Evolutionary conservation across 2,888 invertebrate species (phyloP), one percentile per base, ranked within the genome.

Genomic region (Orthonychiurus folsomi): DNA sequence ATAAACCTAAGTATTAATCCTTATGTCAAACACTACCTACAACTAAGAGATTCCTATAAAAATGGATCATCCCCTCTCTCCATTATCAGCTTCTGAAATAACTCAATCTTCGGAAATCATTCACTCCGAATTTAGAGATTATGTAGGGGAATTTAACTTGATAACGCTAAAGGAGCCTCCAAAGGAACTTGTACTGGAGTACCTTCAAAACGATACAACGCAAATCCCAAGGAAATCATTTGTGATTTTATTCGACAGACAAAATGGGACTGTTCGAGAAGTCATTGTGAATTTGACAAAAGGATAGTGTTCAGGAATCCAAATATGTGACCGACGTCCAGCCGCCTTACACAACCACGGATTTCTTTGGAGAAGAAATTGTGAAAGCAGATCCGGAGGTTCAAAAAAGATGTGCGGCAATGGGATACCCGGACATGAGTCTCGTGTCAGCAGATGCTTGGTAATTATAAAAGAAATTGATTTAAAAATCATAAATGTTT

Each of bases 11-110:
- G n/a, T n/a, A n/a, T n/a, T n/a, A n/a, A n/a, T n/a, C n/a, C n/a
- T n/a, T n/a, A n/a, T n/a, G n/a, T n/a, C n/a, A n/a, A n/a, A n/a
- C n/a, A n/a, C n/a, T n/a, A n/a, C n/a, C n/a, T n/a, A n/a, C n/a
- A n/a, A n/a, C n/a, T n/a, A n/a, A n/a, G n/a, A n/a, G n/a, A n/a
- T n/a, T n/a, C n/a, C n/a, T n/a, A n/a, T n/a, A n/a, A n/a, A n/a
- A n/a, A n/a, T n/a, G n/a, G n/a, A n/a, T 3, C 70, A 70, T 63
- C 70, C 70, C 18, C 54, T 70, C n/a, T 69, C 69, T 48, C 67
- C 70, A 5, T 48, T 70, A 18, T 62, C 65, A 18, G 21, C 62
- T 1, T 26, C 55, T 23, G 70, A 70, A 64, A 66, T 70, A 28
- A 59, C 64, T n/a, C 48, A 47, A 21, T 48, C 67, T 0, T 59